phyloP scores from a whole-genome alignment of 2,113 vertebrate genomes.

The Miniopterus natalensis region DNA sequence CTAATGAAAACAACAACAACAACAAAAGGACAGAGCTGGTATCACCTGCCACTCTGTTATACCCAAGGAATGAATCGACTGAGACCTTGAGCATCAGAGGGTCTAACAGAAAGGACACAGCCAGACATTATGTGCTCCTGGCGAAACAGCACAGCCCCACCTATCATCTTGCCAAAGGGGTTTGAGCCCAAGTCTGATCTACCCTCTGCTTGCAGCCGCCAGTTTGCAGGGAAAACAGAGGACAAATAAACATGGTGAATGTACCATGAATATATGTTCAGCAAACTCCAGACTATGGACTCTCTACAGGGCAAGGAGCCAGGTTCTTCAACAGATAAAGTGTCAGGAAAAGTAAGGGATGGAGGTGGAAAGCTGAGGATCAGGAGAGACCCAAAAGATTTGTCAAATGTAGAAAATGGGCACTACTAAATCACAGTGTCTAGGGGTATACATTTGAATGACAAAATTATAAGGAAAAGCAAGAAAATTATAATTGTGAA shows the following conservation, averaged over 20 bases:
- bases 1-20: neutral
- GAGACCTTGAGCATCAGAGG: neutral
- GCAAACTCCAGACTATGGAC: neutral
- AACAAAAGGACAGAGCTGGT: neutral
- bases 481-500: neutral
- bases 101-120: neutral
- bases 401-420: neutral
- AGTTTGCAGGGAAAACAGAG: neutral
- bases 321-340: neutral
- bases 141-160: neutral
- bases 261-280: neutral
- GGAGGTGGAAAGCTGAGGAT: neutral
- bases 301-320: too few relatives aligned
- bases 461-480: slow-evolving; percentile 27
- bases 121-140: neutral
- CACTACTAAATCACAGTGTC: neutral
- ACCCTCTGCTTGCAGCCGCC: neutral
- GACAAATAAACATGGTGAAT: neutral
- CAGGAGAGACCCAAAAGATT: neutral
- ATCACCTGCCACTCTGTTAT: neutral
- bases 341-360: neutral
- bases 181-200: neutral
- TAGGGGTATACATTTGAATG: neutral
- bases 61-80: neutral
- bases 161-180: neutral